A percentile compares a stretch with the other conserved stretches of the same genome.
phyloP scores from a whole-genome alignment of 2,888 invertebrate genomes.

The Leistus spinibarbis region DNA sequence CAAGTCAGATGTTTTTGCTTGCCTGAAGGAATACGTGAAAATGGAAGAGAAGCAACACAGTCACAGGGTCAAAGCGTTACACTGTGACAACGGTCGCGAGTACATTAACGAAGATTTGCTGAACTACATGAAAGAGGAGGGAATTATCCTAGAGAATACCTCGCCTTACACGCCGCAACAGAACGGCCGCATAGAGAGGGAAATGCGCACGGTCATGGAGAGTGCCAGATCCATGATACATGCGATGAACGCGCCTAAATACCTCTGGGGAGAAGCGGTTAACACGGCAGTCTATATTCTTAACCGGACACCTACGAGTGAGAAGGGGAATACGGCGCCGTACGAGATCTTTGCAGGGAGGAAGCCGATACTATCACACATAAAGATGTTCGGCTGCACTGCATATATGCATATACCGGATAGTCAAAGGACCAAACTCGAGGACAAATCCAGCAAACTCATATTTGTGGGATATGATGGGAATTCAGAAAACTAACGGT shows the following conservation, averaged over 20 bases:
- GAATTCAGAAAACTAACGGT: background rate
- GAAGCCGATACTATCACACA: background rate
- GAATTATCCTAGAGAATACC: constrained; percentile 44
- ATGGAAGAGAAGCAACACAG: background rate
- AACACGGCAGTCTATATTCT: constrained; percentile 25
- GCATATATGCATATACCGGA: background rate
- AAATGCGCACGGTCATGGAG: constrained; percentile 48
- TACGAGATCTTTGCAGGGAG: constrained; percentile 32
- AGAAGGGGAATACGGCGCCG: constrained; percentile 20
- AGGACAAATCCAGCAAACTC: background rate
- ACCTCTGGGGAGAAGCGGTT: constrained; percentile 18
- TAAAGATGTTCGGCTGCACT: constrained; percentile 9
- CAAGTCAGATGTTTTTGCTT: no score
- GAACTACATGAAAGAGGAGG: constrained; percentile 35
- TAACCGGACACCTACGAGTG: constrained; percentile 34
- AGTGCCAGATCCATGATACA: constrained; percentile 43
- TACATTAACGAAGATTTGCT: constrained; percentile 32
- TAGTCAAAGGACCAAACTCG: constrained; percentile 7
- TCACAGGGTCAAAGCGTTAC: background rate
- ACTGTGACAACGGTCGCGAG: background rate
- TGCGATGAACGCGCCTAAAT: constrained; percentile 19
- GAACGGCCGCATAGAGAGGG: constrained; percentile 44
- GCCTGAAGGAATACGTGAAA: background rate
- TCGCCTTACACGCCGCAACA: constrained; percentile 48
- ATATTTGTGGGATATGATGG: constrained; percentile 1